Evolutionary conservation across 2,113 vertebrate species (phyloP).

Genomic region (Gasterosteus nipponicus): DNA sequence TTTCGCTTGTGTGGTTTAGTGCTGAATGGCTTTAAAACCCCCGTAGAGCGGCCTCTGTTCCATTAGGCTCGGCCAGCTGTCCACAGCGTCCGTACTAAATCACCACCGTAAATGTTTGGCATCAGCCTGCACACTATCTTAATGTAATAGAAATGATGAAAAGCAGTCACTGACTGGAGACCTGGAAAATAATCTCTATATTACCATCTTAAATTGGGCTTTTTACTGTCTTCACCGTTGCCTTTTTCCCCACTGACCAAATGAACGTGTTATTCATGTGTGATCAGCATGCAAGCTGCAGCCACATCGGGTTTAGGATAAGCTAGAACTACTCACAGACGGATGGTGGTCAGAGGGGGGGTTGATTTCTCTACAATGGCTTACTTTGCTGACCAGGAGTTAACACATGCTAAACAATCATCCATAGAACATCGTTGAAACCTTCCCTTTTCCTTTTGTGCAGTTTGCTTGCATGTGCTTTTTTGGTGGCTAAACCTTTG

Average conservation of each 20-base stretch:
- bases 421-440: neutral
- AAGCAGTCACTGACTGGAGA: slow-evolving; percentile 24
- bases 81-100: slow-evolving; percentile 48
- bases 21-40: slow-evolving; percentile 59
- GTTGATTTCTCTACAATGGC: neutral
- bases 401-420: neutral
- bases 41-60: slow-evolving; percentile 54
- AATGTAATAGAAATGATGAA: slow-evolving; percentile 45
- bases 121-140: slow-evolving; percentile 23
- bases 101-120: slow-evolving; percentile 42
- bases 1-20: slow-evolving; percentile 45
- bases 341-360: neutral
- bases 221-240: neutral
- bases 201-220: slow-evolving; percentile 11
- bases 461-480: neutral
- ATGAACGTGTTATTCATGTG: neutral
- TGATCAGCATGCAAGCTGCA: neutral
- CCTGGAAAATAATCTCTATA: slow-evolving; percentile 9
- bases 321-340: neutral
- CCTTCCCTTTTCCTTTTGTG: neutral
- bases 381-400: neutral
- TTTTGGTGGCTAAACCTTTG: neutral
- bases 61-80: slow-evolving; percentile 64
- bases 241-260: slow-evolving; percentile 6
- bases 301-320: slow-evolving; percentile 4